Base-by-base conservation (phyloP, 1,140 invertebrate species). In the Drosophila parvula region DNA sequence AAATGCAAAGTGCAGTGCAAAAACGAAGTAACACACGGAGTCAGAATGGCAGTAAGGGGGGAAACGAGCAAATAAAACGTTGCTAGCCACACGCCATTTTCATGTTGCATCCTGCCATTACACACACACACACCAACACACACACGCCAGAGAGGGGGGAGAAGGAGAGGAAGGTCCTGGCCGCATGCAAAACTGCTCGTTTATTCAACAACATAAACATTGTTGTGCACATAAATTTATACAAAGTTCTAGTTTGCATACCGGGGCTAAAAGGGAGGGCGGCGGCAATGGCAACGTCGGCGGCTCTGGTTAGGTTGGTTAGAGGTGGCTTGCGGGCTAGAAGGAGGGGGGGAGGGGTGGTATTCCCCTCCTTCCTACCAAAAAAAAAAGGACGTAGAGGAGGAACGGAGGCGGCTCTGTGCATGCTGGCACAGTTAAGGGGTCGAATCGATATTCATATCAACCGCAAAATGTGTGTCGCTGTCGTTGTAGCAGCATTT, bases 151-250 rank as follows among this genome's bases (percentile, higher is more conserved):
- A 27, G 18, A 40, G 27, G 7, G 27, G n/a, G n/a, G 22, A 14
- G 57, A 45, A 30, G 7, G 41, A 27, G 32, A 18, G n/a, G 36
- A n/a, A 18, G 68, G 30, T 71, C 68, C 36, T 73, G 69, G 43
- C 73, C 80, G 73, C 81, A 83, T 84, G 81, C 79, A 88, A 82
- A 85, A 85, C 82, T 86, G 83, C 68, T 86, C 84, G 82, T 88
- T 86, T 86, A 88, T 86, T 86, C 83, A 86, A 86, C 83, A 86
- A 86, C 82, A 86, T 86, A 86, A 86, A 86, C 82, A 86, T 88
- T 86, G 83, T 86, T 86, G 82, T 88, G 79, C 82, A 88, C 82
- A 86, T 86, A 86, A 86, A 86, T 86, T 88, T 86, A 86, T 86
- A 86, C 82, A 88, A 86, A 86, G 82, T 86, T 88, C 82, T 86